Percentiles rank a stretch among this genome's conserved stretches.
Conservation (phyloP, 2,888 invertebrate species). For the Caenorhabditis sp. region DNA sequence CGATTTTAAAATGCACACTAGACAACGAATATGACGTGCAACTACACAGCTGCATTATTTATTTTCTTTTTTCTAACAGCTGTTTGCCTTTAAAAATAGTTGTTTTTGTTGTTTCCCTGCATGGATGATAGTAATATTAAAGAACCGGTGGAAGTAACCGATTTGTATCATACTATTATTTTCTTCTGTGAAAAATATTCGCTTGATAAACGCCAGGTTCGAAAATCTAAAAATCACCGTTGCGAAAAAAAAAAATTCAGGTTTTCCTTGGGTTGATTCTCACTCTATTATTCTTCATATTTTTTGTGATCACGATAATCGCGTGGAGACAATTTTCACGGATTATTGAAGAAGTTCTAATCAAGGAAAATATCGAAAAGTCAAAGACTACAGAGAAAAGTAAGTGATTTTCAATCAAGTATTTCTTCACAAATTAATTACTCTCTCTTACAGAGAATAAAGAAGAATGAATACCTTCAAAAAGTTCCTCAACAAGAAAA, state of each 20-base stretch:
- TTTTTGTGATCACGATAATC: slow-evolving; percentile 26
- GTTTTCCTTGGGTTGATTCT: slow-evolving; percentile 42
- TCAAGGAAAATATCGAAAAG: slow-evolving; percentile 38
- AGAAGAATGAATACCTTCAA: slow-evolving; percentile 59
- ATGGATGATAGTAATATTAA: background rate
- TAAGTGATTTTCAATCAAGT: slow-evolving; percentile 10
- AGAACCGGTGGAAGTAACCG: background rate
- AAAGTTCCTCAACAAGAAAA: slow-evolving; percentile 59
- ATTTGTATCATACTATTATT: background rate
- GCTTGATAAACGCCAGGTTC: slow-evolving; percentile 47
- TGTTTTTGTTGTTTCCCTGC: background rate
- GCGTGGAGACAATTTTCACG: slow-evolving; percentile 50
- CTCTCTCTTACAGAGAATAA: slow-evolving; percentile 34
- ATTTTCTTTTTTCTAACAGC: background rate
- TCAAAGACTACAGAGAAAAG: slow-evolving; percentile 7
- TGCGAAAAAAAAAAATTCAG: slow-evolving; percentile 28
- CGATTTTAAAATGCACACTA: slow-evolving; percentile 4
- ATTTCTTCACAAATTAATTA: slow-evolving; percentile 4
- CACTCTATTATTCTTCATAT: slow-evolving; percentile 26
- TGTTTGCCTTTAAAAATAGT: background rate
- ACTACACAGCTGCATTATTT: background rate
- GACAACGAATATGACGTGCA: slow-evolving; percentile 9
- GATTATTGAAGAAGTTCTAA: slow-evolving; percentile 42
- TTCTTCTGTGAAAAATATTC: slow-evolving; percentile 38
- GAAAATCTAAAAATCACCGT: background rate